phyloP scores from a whole-genome alignment of 2,113 vertebrate genomes.

The Paraplagusia blochii region DNA sequence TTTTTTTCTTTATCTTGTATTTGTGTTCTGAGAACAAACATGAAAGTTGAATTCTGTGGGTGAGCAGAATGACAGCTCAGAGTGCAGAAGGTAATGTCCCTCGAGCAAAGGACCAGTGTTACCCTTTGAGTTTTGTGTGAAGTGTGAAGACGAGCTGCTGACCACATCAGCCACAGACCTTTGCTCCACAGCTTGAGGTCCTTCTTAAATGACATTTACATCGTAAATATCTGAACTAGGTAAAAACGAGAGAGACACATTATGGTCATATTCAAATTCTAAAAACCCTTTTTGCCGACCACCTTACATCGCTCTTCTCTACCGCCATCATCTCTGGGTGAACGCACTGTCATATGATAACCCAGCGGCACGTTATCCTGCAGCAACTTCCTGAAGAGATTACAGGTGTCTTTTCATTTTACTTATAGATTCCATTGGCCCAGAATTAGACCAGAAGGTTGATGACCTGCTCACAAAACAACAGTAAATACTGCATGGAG shows the following conservation, averaged over 20 bases:
- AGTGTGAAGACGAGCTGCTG: slow-evolving; percentile 65
- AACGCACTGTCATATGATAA: too few relatives aligned
- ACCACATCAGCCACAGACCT: slow-evolving; percentile 72
- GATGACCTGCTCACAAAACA: not conserved
- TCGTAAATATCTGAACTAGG: slow-evolving; percentile 20
- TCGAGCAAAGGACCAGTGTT: slow-evolving; percentile 41
- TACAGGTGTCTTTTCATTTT: not conserved
- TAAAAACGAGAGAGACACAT: too few relatives aligned
- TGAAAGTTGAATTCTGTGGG: too few relatives aligned
- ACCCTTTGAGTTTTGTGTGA: slow-evolving; percentile 62
- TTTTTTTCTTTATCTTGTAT: too few relatives aligned
- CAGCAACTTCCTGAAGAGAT: not conserved
- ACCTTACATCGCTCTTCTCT: too few relatives aligned
- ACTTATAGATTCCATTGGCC: not conserved
- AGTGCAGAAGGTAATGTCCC: slow-evolving; percentile 64
- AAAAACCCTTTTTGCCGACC: too few relatives aligned
- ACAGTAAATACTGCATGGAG: not conserved
- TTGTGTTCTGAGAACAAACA: too few relatives aligned
- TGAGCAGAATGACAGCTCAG: slow-evolving; percentile 14
- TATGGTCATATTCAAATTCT: too few relatives aligned
- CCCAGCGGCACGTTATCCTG: too few relatives aligned
- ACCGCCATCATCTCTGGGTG: too few relatives aligned
- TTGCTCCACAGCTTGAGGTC: slow-evolving; percentile 56
- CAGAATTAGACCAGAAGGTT: not conserved
- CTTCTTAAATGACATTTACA: slow-evolving; percentile 76